Conservation (phyloP, 2,797 vertebrate genomes). For the Coregonus ussuriensis region DNA sequence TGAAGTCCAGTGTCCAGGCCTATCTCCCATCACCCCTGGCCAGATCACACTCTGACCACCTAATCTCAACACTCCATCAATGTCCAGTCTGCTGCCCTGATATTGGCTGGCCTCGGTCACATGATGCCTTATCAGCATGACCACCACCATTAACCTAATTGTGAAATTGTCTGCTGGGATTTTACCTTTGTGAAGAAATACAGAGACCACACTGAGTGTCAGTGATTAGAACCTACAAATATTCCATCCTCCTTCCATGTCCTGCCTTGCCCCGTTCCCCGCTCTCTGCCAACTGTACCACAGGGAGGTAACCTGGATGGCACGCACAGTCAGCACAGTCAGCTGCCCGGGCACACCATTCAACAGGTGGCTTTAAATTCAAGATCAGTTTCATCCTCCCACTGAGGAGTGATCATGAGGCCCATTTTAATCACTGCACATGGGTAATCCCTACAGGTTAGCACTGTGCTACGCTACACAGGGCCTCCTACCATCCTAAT, state of each 20-base stretch:
- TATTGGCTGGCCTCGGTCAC: constrained; percentile 54
- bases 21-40: constrained; percentile 46
- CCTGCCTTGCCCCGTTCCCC: not conserved
- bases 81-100: constrained; percentile 49
- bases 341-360: not conserved
- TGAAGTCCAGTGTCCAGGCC: constrained; percentile 59
- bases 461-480: constrained; percentile 36
- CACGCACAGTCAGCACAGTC: not conserved
- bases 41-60: constrained; percentile 49
- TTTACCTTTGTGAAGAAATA: constrained; percentile 50
- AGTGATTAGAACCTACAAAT: too few relatives aligned
- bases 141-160: constrained; percentile 60
- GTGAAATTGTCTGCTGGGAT: constrained; percentile 54
- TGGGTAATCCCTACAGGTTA: constrained; percentile 62
- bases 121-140: constrained; percentile 61
- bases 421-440: constrained; percentile 5
- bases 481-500: constrained; percentile 59
- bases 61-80: constrained; percentile 72
- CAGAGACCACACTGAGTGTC: constrained; percentile 34
- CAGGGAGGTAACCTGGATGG: not conserved
- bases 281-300: not conserved
- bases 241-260: not conserved
- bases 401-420: not conserved
- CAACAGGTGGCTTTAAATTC: not conserved
- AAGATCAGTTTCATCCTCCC: not conserved